Evolutionary conservation across 92 coral and sea anemone species (phyloP).

Genomic region (Ricordea florida): DNA sequence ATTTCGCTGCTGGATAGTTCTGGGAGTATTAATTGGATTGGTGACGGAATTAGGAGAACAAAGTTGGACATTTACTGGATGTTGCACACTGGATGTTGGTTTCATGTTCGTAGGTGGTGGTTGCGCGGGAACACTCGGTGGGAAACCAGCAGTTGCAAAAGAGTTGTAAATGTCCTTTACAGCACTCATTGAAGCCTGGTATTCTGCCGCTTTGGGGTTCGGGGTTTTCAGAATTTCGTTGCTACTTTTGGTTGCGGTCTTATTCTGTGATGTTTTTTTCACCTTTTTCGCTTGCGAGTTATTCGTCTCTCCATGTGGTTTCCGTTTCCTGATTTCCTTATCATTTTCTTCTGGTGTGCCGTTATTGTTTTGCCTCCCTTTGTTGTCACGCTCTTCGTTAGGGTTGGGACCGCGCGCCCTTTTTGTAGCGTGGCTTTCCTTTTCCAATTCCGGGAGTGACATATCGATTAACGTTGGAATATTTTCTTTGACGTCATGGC

Average conservation of each 20-base stretch:
- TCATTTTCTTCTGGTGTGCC: background rate
- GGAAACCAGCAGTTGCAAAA: background rate
- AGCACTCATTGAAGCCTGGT: background rate
- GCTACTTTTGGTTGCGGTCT: background rate
- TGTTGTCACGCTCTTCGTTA: no score
- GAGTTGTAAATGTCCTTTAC: background rate
- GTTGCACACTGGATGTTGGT: constrained; percentile 4
- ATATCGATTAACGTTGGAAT: background rate
- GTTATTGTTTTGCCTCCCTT: background rate
- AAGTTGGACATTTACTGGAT: background rate
- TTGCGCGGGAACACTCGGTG: background rate
- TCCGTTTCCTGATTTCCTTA: background rate
- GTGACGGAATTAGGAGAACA: no score
- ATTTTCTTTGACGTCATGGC: background rate
- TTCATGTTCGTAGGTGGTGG: background rate
- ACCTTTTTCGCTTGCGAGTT: background rate
- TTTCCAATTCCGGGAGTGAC: background rate
- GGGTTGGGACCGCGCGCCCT: no score
- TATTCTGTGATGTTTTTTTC: background rate
- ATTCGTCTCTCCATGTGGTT: background rate
- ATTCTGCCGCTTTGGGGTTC: background rate
- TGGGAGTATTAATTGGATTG: no score
- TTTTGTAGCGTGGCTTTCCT: no score
- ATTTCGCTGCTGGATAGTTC: no score
- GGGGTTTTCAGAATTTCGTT: background rate